These are phyloP conservation scores for Dallia pectoralis DNA, from an alignment of 2,797 vertebrate genomes.

Conservation along the genomic window DNA sequence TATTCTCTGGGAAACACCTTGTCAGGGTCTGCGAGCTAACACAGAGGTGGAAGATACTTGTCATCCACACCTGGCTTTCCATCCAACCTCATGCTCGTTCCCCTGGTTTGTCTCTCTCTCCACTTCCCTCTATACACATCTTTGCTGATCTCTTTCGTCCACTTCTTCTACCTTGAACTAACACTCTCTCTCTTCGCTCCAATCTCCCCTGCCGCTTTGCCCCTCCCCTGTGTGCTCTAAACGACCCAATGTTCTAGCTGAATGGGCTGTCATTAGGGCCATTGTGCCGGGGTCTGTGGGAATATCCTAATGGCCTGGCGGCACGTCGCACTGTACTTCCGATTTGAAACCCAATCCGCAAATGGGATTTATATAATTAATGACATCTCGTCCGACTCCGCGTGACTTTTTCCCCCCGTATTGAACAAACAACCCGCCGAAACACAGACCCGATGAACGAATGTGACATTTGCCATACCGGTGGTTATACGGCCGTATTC, in stretches of 20 bases:
- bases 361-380: conserved; percentile 64
- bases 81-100: background rate
- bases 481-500: conserved; percentile 58
- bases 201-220: conserved; percentile 10
- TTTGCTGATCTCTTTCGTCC: conserved; percentile 27
- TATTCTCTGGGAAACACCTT: background rate
- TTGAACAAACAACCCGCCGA: conserved; percentile 35
- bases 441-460: conserved; percentile 53
- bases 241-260: conserved; percentile 39
- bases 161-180: conserved; percentile 33
- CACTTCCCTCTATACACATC: conserved; percentile 26
- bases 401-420: conserved; percentile 45
- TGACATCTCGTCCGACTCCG: conserved; percentile 42
- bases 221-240: conserved; percentile 2
- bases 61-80: background rate
- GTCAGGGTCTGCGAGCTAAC: conserved; percentile 40
- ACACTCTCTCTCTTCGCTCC: conserved; percentile 3
- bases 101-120: background rate
- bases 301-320: conserved; percentile 39
- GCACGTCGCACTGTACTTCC: conserved; percentile 47
- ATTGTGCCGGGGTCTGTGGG: conserved; percentile 23
- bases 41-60: conserved; percentile 37
- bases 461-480: conserved; percentile 47
- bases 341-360: conserved; percentile 54
- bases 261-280: conserved; percentile 26